Conservation (phyloP, 2,797 vertebrate species). For the Lepus townsendii region DNA sequence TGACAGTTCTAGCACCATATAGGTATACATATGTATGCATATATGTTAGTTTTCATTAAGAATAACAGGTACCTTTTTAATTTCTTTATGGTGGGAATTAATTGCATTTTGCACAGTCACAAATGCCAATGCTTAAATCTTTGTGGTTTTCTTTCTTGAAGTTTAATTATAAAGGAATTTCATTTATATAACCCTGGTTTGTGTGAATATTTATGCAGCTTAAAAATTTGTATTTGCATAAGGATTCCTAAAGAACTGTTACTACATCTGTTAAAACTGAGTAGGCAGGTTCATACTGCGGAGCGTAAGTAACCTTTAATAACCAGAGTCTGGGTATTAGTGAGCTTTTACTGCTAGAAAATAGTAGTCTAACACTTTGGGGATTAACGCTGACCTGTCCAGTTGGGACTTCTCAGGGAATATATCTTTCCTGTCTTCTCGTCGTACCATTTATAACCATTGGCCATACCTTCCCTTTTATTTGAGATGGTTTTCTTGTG, state of each 20-base stretch:
- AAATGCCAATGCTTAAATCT: slow-evolving; percentile 47
- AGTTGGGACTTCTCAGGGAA: not conserved
- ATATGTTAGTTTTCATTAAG: slow-evolving; percentile 53
- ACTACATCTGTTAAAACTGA: slow-evolving; percentile 33
- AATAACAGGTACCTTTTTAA: not conserved
- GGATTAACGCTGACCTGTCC: not conserved
- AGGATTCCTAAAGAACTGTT: slow-evolving; percentile 43
- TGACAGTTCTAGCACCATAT: not conserved
- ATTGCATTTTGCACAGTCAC: slow-evolving; percentile 60
- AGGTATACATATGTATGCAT: too few relatives aligned
- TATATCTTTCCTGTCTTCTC: slow-evolving; percentile 3
- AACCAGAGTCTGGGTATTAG: not conserved
- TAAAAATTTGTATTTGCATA: slow-evolving; percentile 58
- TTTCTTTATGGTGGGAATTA: slow-evolving; percentile 59
- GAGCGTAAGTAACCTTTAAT: slow-evolving; percentile 3
- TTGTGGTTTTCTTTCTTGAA: slow-evolving; percentile 53
- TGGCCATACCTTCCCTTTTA: slow-evolving; percentile 13
- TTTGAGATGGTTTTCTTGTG: not conserved
- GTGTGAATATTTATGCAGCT: slow-evolving; percentile 39
- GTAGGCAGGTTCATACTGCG: not conserved
- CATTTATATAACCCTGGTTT: slow-evolving; percentile 44
- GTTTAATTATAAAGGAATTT: slow-evolving; percentile 74
- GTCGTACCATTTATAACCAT: slow-evolving; percentile 5
- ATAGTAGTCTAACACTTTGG: not conserved
- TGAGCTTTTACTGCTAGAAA: slow-evolving; percentile 37